Evolutionary conservation across 1,140 invertebrate genomes (phyloP), one percentile per base, ranked within the genome.

Genomic region (Hesperophylax magnus): DNA sequence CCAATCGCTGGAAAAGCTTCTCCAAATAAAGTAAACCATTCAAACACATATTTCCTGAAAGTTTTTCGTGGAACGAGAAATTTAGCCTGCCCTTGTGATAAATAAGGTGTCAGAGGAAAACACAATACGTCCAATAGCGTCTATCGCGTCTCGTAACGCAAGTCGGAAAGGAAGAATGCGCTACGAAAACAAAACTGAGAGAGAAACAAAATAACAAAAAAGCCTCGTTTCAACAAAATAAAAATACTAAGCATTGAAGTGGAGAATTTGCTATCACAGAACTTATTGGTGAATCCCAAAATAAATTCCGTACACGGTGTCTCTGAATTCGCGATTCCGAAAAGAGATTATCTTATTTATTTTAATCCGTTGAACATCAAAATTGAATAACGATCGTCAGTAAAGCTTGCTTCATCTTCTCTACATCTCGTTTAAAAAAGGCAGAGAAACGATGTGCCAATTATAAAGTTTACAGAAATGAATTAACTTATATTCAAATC

Each of bases 1-100:
- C 20, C 24, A 61, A 61, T 61, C 58, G 58, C 11, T 24, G 7
- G 18, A 11, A 61, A 61, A 61, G 58, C 58, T 61, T 61, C 34
- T 27, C 15, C 63, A 34, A 67, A 67, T 67, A 67, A 67, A 34
- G 22, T 67, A 15, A 67, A 31, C 34, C 24, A 18, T 67, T 22
- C n/a, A 31, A 67, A 67, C 63, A 67, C 27, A 67, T 27, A 67
- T 67, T 67, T 67, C 63, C 34, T 67, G 17, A 47, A 72, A 72
- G 31, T 72, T 47, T 47, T 52, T 53, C 39, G 22, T 72, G 6
- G 69, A 22, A 47, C 39, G 34, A 18, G 47, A 24, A 72, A 72
- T 72, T 72, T 24, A 52, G 15, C 11, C 34, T n/a, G 39, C 47
- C 34, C 17, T 72, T 14, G 69, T 47, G 14, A 72, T 72, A 72